These are phyloP conservation scores for Byasa hedistus DNA, from an alignment of 2,888 invertebrate species.

Conservation along the genomic window DNA sequence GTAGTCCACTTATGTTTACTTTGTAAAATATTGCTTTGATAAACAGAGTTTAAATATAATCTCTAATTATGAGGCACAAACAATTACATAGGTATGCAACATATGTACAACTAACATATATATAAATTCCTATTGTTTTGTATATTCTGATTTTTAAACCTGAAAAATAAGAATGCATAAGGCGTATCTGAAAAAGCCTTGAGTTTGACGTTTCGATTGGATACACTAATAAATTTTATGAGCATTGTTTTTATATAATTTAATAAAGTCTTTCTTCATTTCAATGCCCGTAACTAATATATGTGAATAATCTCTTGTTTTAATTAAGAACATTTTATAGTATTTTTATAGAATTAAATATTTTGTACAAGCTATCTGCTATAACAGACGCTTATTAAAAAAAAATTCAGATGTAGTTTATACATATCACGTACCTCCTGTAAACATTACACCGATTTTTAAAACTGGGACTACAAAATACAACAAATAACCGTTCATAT, in stretches of 20 bases:
- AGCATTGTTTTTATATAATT: background rate
- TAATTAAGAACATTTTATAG: background rate
- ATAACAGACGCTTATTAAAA: background rate
- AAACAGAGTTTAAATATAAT: background rate
- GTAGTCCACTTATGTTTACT: background rate
- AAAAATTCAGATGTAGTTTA: background rate
- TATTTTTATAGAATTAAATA: too few species aligned
- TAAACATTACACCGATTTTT: too few species aligned
- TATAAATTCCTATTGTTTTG: background rate
- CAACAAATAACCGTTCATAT: too few species aligned
- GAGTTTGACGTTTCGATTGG: constrained; percentile 9
- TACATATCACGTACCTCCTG: too few species aligned
- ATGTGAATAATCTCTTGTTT: background rate
- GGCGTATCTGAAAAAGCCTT: constrained; percentile 19
- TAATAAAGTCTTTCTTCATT: background rate
- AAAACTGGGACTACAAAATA: background rate
- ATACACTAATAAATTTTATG: background rate
- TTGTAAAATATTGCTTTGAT: background rate
- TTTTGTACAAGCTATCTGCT: background rate
- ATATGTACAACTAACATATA: background rate
- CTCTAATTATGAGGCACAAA: background rate
- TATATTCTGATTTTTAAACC: constrained; percentile 2
- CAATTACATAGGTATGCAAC: background rate
- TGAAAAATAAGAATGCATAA: constrained; percentile 10
- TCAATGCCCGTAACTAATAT: too few species aligned